Percentiles rank a stretch among this genome's conserved stretches.
phyloP scores from a whole-genome alignment of 2,797 vertebrate genomes.

The Smutsia gigantea region DNA sequence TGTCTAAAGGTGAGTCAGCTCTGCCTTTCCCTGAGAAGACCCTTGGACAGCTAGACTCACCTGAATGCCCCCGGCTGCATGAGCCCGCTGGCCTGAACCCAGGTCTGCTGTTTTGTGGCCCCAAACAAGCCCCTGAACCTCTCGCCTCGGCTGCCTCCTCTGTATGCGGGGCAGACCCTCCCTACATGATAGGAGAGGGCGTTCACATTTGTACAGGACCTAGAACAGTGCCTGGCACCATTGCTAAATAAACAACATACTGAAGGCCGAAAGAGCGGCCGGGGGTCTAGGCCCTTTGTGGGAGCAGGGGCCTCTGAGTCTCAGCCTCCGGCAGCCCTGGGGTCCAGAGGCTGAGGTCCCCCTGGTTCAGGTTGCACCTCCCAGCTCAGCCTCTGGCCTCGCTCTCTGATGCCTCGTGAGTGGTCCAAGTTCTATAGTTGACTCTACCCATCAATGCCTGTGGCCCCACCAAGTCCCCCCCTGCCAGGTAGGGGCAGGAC shows the following conservation, averaged over 20 bases:
- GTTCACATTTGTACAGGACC: not conserved
- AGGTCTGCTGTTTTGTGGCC: not conserved
- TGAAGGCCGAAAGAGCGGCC: not conserved
- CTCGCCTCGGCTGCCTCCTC: not conserved
- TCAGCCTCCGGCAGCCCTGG: not conserved
- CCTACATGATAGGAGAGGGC: not conserved
- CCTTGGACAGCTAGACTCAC: not conserved
- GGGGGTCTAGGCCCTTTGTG: not conserved
- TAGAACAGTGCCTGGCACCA: not conserved
- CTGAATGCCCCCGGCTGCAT: not conserved
- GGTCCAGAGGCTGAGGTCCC: not conserved
- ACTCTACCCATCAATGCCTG: not conserved
- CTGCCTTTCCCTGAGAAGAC: not conserved
- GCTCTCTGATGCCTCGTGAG: not conserved
- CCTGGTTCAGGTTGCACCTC: not conserved
- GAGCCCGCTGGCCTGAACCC: not conserved
- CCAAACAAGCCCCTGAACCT: not conserved
- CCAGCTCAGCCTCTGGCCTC: not conserved
- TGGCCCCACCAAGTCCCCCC: not conserved
- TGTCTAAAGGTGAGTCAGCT: not conserved
- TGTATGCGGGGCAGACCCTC: not conserved
- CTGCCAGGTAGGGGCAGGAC: not conserved
- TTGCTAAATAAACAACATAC: not conserved
- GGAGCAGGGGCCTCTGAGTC: not conserved
- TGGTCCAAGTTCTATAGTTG: not conserved